Evolutionary conservation across 2,888 invertebrate species (phyloP).

Genomic region (Athalia circularis): DNA sequence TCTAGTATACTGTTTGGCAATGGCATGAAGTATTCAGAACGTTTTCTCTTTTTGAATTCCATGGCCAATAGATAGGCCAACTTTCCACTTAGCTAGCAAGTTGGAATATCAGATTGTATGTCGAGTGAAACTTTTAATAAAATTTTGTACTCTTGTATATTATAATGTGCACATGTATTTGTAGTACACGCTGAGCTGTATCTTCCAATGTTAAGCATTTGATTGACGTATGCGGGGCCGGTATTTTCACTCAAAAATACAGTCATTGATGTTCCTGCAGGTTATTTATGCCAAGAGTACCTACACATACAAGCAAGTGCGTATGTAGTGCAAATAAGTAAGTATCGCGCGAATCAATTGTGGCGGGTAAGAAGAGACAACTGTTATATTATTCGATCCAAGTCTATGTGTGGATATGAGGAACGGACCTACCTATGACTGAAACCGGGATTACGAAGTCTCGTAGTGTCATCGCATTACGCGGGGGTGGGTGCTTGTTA

Average conservation of each 20-base stretch:
- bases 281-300: background rate
- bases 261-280: background rate
- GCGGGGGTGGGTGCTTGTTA: background rate
- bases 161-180: background rate
- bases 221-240: slow-evolving; percentile 9
- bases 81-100: background rate
- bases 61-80: background rate
- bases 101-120: slow-evolving; percentile 12
- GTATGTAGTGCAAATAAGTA: background rate
- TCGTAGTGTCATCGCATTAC: background rate
- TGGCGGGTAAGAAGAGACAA: too few species aligned
- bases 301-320: background rate
- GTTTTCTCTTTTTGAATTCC: background rate
- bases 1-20: background rate
- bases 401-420: too few species aligned
- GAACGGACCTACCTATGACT: background rate
- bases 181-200: background rate
- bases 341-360: background rate
- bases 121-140: slow-evolving; percentile 19
- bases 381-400: too few species aligned
- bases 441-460: background rate
- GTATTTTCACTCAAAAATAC: slow-evolving; percentile 23
- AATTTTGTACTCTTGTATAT: slow-evolving; percentile 36
- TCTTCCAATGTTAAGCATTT: background rate
- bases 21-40: background rate